phyloP scores from a whole-genome alignment of 2,888 invertebrate genomes.

The Cantharis flavilabris region DNA sequence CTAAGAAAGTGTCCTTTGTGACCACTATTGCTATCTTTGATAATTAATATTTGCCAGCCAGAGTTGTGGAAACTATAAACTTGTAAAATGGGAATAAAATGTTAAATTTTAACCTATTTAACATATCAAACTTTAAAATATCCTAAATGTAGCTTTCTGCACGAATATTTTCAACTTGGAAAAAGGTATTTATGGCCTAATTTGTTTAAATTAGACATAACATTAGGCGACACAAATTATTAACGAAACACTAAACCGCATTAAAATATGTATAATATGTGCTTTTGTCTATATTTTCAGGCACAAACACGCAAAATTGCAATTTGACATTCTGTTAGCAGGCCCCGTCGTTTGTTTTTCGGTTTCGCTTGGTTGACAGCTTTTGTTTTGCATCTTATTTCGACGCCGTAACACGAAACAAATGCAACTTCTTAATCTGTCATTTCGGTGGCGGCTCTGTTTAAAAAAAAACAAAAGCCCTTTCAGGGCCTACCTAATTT shows the following conservation, averaged over 20 bases:
- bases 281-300: neutral
- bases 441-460: neutral
- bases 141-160: neutral
- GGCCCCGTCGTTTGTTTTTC: neutral
- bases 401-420: neutral
- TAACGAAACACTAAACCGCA: neutral
- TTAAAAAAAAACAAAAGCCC: neutral
- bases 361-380: neutral
- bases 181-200: neutral
- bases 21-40: slow-evolving; percentile 43
- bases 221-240: neutral
- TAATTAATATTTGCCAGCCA: slow-evolving; percentile 46
- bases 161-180: neutral
- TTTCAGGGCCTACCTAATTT: no score
- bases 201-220: neutral
- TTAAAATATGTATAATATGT: neutral
- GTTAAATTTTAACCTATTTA: slow-evolving; percentile 39
- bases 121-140: slow-evolving; percentile 15
- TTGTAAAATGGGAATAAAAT: slow-evolving; percentile 49
- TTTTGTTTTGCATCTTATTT: neutral
- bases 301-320: neutral
- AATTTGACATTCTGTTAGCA: neutral
- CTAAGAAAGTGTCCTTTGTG: slow-evolving; percentile 47
- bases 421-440: neutral
- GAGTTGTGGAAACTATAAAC: slow-evolving; percentile 49